Evolutionary conservation across 1,140 invertebrate genomes (phyloP).

Genomic region (Bombus soroeensis): DNA sequence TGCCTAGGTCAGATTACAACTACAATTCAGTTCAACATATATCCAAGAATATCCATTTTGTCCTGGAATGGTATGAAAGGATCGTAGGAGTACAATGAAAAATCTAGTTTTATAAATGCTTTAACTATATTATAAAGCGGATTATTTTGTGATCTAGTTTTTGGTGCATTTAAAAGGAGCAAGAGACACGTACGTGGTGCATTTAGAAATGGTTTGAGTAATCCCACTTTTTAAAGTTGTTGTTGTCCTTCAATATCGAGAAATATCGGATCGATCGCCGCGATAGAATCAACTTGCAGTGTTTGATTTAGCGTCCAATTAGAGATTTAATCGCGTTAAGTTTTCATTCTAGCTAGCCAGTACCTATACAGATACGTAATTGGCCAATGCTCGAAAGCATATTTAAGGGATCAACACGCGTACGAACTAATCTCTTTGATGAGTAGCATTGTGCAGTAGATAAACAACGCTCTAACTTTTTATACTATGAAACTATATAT

Average conservation of each 20-base stretch:
- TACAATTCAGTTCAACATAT: background rate
- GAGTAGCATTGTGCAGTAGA: background rate
- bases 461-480: background rate
- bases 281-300: background rate
- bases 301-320: conserved; percentile 4
- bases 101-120: background rate
- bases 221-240: background rate
- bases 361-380: background rate
- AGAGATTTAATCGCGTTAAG: background rate
- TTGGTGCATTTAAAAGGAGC: background rate
- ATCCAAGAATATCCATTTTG: too few species aligned
- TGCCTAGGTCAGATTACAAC: background rate
- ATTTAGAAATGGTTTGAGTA: background rate
- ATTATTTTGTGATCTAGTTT: background rate
- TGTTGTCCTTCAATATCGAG: background rate
- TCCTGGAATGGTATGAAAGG: background rate
- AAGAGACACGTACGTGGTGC: background rate
- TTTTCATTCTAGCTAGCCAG: background rate
- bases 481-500: too few species aligned
- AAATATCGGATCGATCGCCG: too few species aligned
- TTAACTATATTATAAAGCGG: background rate
- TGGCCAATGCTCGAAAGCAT: background rate
- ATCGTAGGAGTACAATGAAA: background rate
- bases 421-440: conserved; percentile 7
- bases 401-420: background rate